Evolutionary conservation across 2,888 invertebrate genomes (phyloP), one percentile per base, ranked within the genome.

Genomic region (Drepana falcataria): DNA sequence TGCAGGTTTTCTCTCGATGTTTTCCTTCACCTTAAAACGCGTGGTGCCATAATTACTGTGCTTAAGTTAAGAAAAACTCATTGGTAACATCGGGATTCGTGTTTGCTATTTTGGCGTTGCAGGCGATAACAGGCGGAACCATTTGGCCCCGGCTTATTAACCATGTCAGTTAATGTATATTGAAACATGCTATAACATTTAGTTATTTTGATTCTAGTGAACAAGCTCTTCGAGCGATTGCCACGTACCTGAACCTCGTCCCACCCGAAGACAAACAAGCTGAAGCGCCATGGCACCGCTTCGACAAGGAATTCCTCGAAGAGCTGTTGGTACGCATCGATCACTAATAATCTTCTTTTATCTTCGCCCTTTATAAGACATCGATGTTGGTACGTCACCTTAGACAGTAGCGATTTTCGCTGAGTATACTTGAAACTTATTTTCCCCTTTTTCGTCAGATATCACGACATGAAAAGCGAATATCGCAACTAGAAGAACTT

Each of bases 401-500:
- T 21, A 5, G 4, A 37, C 37, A 4, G 37, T 5, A 37, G 37
- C 5, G 37, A 37, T 37, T 37, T 37, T 3, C 3, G 37, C 37
- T 37, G 3, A 37, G 37, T 4, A 1, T 0, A 37, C 37, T 21
- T 21, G 21, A 21, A 21, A 21, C 21, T 21, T 21, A 21, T 21
- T 21, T 21, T 21, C 21, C 21, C 21, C 21, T 21, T 21, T 21
- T 21, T 21, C 21, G 21, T 21, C 21, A 95, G 95, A 93, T 95
- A 65, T 96, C 95, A 0, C 93, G 96, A 2, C 98, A 98, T 81
- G 98, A 98, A 81, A 93, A 95, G 48, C 93, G 97, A 52, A 94
- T 95, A 44, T 99, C 98, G 0, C 99, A 99, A 76, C 87, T 99
- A 54, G 97, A 99, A 77, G 96, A 97, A 55, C 87, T 99, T 7